Conservation (phyloP, 2,113 vertebrate species). For the Panthera leo region DNA sequence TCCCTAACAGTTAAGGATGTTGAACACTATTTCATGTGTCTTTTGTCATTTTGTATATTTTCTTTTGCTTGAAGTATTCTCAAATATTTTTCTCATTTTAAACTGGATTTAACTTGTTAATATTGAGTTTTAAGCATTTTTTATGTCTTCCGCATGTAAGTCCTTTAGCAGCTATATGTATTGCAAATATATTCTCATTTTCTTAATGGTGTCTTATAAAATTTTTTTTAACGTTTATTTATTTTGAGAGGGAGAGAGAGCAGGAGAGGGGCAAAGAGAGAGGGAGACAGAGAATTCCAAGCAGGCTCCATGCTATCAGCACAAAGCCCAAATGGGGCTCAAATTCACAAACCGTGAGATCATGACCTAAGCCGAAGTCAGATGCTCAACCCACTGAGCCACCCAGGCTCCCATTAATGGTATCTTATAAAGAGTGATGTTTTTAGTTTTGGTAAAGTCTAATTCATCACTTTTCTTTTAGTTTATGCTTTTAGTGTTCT, state of each 20-base stretch:
- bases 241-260: too few relatives aligned
- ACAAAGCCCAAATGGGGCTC: too few relatives aligned
- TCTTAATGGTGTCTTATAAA: background rate
- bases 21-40: background rate
- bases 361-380: too few relatives aligned
- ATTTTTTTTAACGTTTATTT: too few relatives aligned
- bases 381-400: too few relatives aligned
- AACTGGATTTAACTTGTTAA: background rate
- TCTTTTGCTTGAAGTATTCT: background rate
- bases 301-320: too few relatives aligned
- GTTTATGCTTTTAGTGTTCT: background rate
- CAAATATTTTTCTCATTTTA: background rate
- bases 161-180: background rate
- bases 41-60: background rate
- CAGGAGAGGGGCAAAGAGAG: too few relatives aligned
- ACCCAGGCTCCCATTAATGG: background rate
- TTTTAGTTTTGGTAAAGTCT: slow-evolving; percentile 16
- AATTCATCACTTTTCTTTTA: background rate
- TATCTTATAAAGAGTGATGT: background rate
- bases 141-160: background rate
- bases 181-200: slow-evolving; percentile 31
- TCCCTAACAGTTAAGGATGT: background rate
- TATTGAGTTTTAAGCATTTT: background rate
- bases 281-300: too few relatives aligned
- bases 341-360: too few relatives aligned